Evolutionary conservation across 2,797 vertebrate species (phyloP).

Genomic region (Megalops cyprinoides): DNA sequence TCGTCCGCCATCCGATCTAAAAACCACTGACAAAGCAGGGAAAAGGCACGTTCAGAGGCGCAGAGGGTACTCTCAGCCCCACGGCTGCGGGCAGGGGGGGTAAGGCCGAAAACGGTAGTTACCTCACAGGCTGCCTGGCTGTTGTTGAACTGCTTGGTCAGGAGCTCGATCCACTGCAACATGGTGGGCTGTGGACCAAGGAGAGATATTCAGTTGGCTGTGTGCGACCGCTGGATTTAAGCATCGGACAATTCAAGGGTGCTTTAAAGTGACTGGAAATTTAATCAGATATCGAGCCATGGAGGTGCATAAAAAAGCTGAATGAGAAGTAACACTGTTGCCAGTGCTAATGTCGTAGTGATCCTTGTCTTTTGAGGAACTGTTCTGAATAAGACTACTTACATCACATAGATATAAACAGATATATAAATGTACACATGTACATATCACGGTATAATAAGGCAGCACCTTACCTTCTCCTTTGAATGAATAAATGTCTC

Average conservation of each 20-base stretch:
- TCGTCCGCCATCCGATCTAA: constrained; percentile 98
- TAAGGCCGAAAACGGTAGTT: neutral
- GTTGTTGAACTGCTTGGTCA: constrained; percentile 99
- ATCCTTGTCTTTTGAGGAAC: too few relatives aligned
- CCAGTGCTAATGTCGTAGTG: too few relatives aligned
- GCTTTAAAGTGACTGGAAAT: neutral
- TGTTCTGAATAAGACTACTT: too few relatives aligned
- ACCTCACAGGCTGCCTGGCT: constrained; percentile 99
- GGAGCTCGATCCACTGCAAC: constrained; percentile 98
- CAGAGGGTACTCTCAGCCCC: neutral
- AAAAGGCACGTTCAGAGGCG: neutral
- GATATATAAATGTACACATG: too few relatives aligned
- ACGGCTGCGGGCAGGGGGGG: too few relatives aligned
- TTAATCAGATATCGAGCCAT: too few relatives aligned
- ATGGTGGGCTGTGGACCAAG: constrained; percentile 86
- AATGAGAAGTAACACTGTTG: too few relatives aligned
- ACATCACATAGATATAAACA: neutral
- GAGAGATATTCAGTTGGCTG: neutral
- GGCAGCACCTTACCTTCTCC: constrained; percentile 97
- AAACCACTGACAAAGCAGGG: constrained; percentile 86
- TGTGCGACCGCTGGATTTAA: neutral
- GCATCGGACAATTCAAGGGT: neutral
- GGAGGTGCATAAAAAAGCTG: too few relatives aligned
- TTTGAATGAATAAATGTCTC: constrained; percentile 99
- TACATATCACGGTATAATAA: too few relatives aligned